Base-by-base conservation (phyloP, 2,113 vertebrate genomes). In the Albula goreensis region DNA sequence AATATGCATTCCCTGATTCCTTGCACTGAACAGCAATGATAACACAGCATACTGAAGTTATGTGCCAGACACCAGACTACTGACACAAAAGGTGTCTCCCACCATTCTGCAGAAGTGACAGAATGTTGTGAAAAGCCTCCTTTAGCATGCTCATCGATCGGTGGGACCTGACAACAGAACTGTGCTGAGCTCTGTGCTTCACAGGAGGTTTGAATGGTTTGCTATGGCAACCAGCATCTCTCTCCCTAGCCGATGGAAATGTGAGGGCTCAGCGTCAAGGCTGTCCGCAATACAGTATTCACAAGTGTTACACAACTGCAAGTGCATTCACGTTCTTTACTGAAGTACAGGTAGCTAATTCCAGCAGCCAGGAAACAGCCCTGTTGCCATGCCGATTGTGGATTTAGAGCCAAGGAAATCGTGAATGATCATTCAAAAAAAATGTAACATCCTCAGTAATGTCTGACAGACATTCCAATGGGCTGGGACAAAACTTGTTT, bases 141-240 rank as follows among this genome's bases (percentile, higher is more conserved):
- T 50, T 53, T n/a, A 60, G 3, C 60, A 74, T 60, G n/a, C 79
- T 49, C 78, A 53, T 22, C 53, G 85, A 85, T 57, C 83, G 49
- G 48, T 15, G 80, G 74, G 56, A 57, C 41, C 85, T 88, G 83
- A 51, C 85, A 85, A 81, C 50, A 60, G n/a, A 84, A 78, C 84
- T 50, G 25, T 41, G 31, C 57, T 49, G 52, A 87, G 87, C 84
- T 70, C 81, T 51, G 81, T 56, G 82, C 79, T 66, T 85, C 80
- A 74, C 85, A 86, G 53, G 85, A 53, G 85, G 85, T 85, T 31
- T 13, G 78, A 88, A 85, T 50, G 82, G 78, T 90, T 92, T 86
- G 89, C 91, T 91, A 92, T 92, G 90, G 90, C 87, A 91, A 90
- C 90, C 31, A 78, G 53, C 41, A 80, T 90, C 86, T 88, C 85